Conservation (phyloP, 1,140 invertebrate genomes). For the Leucophenga varia region DNA sequence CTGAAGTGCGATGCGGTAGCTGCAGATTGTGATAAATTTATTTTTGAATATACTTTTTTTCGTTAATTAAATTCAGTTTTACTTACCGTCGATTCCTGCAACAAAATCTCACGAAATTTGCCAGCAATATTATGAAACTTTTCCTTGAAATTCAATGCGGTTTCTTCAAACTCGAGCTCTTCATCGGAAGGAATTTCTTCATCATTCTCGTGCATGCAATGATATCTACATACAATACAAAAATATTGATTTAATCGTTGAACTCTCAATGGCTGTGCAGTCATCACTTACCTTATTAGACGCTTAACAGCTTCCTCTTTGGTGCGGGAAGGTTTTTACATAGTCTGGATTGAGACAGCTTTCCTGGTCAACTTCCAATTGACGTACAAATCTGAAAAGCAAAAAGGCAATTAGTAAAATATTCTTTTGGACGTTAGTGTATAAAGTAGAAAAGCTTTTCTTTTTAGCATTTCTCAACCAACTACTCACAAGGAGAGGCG, state of each 20-base stretch:
- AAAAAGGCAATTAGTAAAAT: slow-evolving; percentile 1
- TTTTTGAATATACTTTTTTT: not conserved
- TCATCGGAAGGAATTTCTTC: slow-evolving; percentile 69
- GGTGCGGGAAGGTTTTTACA: slow-evolving; percentile 70
- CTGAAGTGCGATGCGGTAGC: slow-evolving; percentile 48
- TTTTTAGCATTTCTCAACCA: slow-evolving; percentile 53
- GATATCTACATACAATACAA: slow-evolving; percentile 61
- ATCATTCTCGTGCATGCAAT: slow-evolving; percentile 74
- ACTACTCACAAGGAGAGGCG: slow-evolving; percentile 58
- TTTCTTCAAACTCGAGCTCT: slow-evolving; percentile 77
- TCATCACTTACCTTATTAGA: slow-evolving; percentile 61
- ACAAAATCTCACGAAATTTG: slow-evolving; percentile 76
- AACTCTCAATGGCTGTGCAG: not conserved
- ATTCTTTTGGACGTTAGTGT: not conserved
- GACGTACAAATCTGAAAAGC: slow-evolving; percentile 67
- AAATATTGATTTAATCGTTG: not conserved
- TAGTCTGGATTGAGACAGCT: slow-evolving; percentile 76
- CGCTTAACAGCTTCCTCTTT: slow-evolving; percentile 77
- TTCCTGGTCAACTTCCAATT: slow-evolving; percentile 76
- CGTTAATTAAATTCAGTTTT: not conserved
- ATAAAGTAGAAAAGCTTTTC: slow-evolving; percentile 8
- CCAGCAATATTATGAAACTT: slow-evolving; percentile 75
- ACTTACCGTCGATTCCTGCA: slow-evolving; percentile 82
- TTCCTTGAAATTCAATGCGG: slow-evolving; percentile 70
- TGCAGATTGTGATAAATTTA: slow-evolving; percentile 9